Base-by-base conservation (phyloP, 2,113 vertebrate genomes). In the Picathartes gymnocephalus region DNA sequence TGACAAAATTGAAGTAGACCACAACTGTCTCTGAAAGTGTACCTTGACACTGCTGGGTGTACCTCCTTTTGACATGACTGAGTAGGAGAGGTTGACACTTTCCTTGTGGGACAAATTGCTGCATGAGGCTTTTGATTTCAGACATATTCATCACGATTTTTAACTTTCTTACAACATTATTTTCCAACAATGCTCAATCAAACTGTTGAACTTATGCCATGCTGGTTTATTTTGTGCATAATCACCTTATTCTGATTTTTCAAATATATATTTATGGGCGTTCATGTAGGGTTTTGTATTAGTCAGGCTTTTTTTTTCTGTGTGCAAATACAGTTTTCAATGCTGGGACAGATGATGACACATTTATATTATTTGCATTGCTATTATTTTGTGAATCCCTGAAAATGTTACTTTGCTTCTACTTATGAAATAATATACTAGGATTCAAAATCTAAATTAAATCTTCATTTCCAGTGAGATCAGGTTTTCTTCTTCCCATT, bases 21-120 rank as follows among this genome's bases (percentile, higher is more conserved):
- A 24, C 96, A 92, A 4, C 97, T 64, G 72, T 95, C 25, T 65
- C 65, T 17, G 51, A 60, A 6, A 97, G 98, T 37, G 72, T 76
- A 72, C 56, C 95, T 4, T 92, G 96, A 30, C 81, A 13, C 96
- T 91, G 42, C 74, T 57, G 45, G 98, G 98, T n/a, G 92, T 97
- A 10, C 97, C 98, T 48, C 97, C 98, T 3, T 98, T 71, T 98
- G 98, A 70, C 97, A 95, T 1, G 97, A 98, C 93, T 98, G 97
- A 1, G 96, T 98, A 30, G 98, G 98, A 91, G 98, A 98, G 97
- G 98, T 98, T 48, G 53, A 48, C n/a, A 13, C 47, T 81, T 71
- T 35, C 21, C n/a, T 58, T 21, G 13, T 3, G 2, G 56, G 40
- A 31, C 24, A 60, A 71, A 83, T 47, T 57, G 28, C 30, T 58